Conservation (phyloP, 2,888 invertebrate species). For the Zelleria hepariella region DNA sequence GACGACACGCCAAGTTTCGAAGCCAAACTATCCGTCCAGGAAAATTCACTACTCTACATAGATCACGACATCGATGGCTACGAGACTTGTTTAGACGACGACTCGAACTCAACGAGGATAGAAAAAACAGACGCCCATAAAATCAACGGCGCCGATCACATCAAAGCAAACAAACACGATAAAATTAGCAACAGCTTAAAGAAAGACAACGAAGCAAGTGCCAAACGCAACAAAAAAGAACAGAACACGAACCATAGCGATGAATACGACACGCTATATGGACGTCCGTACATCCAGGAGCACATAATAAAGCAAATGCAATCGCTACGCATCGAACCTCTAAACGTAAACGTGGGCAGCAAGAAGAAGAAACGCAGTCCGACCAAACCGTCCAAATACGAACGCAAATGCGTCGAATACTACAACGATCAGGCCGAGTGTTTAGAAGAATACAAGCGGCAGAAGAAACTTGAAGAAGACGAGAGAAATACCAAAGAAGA, state of each 20-base stretch:
- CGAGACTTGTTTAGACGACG: constrained; percentile 75
- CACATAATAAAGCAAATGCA: constrained; percentile 67
- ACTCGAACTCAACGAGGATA: constrained; percentile 53
- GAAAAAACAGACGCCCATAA: constrained; percentile 50
- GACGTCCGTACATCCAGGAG: constrained; percentile 56
- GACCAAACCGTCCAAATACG: constrained; percentile 51
- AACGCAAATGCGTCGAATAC: constrained; percentile 66
- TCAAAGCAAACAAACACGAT: constrained; percentile 36
- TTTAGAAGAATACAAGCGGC: constrained; percentile 61
- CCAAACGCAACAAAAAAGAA: constrained; percentile 33
- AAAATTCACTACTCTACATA: constrained; percentile 54
- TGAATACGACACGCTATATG: constrained; percentile 40
- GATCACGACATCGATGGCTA: constrained; percentile 71
- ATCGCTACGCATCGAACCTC: constrained; percentile 57
- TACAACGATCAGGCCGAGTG: constrained; percentile 77
- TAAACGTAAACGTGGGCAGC: constrained; percentile 49
- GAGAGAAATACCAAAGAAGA: constrained; percentile 46
- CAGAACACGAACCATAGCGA: constrained; percentile 32
- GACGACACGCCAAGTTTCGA: constrained; percentile 43
- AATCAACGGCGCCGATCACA: constrained; percentile 46
- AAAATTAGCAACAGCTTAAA: constrained; percentile 15
- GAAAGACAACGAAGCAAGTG: constrained; percentile 50
- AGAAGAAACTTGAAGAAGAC: constrained; percentile 51
- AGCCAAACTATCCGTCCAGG: constrained; percentile 43
- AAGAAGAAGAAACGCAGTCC: constrained; percentile 40